These are phyloP conservation scores for Neotoma lepida DNA, from an alignment of 2,113 vertebrate species.

Conservation along the genomic window DNA sequence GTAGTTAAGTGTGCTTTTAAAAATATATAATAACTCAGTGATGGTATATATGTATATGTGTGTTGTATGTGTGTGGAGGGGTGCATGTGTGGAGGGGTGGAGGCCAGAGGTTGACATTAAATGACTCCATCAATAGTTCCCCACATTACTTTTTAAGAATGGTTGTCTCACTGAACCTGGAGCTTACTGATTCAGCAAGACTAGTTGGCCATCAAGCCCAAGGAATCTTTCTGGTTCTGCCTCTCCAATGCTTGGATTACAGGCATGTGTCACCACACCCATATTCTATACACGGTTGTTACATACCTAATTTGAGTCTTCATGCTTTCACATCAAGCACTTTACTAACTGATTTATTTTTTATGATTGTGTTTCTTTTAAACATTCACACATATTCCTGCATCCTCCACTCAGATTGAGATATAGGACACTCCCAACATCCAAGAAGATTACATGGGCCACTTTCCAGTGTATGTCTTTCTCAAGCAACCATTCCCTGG, in stretches of 20 bases:
- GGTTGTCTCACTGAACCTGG: not conserved
- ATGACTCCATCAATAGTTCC: not conserved
- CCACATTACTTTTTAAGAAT: not conserved
- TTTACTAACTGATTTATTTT: not conserved
- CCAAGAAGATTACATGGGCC: not conserved
- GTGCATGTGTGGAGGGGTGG: not conserved
- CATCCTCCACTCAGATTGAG: not conserved
- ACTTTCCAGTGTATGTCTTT: rapidly evolving
- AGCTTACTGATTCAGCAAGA: not conserved
- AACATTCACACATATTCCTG: not conserved
- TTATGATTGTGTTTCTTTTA: not conserved
- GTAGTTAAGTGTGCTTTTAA: not conserved
- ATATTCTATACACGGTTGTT: not conserved
- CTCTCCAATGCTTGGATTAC: not conserved
- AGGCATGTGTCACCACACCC: not conserved
- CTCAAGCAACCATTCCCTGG: not conserved
- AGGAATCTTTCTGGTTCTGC: not conserved
- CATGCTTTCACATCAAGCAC: not conserved
- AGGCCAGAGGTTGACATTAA: not conserved
- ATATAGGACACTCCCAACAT: not conserved
- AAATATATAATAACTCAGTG: not conserved
- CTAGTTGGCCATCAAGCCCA: not conserved
- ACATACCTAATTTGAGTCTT: not conserved
- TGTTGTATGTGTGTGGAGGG: not conserved
- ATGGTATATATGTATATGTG: not conserved